Conservation (phyloP, 2,888 invertebrate genomes). For the Megamerina dolium region DNA sequence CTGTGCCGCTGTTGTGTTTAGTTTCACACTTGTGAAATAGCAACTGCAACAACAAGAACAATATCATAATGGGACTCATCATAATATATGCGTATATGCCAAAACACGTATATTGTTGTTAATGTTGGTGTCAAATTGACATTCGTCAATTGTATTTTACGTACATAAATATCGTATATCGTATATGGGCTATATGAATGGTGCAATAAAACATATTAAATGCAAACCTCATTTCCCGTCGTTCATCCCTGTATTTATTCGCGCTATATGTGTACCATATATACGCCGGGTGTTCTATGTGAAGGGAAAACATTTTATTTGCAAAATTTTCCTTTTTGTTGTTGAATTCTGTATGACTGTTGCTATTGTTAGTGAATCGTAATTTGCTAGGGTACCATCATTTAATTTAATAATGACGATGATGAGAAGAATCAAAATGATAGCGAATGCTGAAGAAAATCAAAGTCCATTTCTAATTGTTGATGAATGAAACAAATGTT, state of each 20-base stretch:
- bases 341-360: no score
- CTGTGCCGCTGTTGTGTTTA: constrained; percentile 18
- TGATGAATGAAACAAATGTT: not conserved
- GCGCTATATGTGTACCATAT: not conserved
- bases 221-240: no score
- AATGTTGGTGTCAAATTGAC: no score
- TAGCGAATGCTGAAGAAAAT: not conserved
- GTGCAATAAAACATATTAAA: no score
- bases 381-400: not conserved
- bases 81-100: constrained; percentile 11
- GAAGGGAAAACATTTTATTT: no score
- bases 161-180: no score
- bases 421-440: no score
- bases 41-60: no score
- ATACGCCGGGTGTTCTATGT: not conserved
- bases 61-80: constrained; percentile 27
- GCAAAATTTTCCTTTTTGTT: no score
- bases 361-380: not conserved
- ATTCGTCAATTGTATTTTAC: no score
- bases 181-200: no score
- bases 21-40: constrained; percentile 28
- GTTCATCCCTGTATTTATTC: not conserved
- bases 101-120: constrained; percentile 19
- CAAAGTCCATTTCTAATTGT: not conserved
- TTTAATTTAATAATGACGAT: not conserved